Conservation (phyloP, 2,797 vertebrate species). For the Masticophis lateralis region DNA sequence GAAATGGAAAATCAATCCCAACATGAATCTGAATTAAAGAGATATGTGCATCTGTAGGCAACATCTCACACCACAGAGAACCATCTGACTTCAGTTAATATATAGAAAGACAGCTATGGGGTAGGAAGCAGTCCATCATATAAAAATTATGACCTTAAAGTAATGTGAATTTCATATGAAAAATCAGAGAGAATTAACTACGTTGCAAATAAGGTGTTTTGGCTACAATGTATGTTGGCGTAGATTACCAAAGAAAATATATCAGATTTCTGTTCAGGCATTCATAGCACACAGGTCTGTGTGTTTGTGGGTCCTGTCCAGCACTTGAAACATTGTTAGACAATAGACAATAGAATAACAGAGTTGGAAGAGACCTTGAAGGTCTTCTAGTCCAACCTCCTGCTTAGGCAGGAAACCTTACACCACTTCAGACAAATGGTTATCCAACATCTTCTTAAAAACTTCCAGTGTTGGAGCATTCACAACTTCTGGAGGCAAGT, state of each 20-base stretch:
- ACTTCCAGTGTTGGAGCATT: no score
- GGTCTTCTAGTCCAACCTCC: no score
- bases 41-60: not conserved
- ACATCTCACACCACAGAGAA: conserved; percentile 6
- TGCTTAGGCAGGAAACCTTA: no score
- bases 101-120: not conserved
- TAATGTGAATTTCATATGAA: conserved; percentile 20
- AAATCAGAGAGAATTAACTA: conserved; percentile 31
- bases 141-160: conserved; percentile 37
- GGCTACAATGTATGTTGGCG: not conserved
- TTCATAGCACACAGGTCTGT: not conserved
- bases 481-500: no score
- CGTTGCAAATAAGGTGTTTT: conserved; percentile 30
- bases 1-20: conserved; percentile 47
- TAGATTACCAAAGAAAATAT: not conserved
- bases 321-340: not conserved
- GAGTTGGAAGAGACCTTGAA: no score
- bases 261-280: not conserved
- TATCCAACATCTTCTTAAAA: no score
- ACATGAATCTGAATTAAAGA: not conserved
- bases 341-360: no score
- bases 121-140: not conserved
- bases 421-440: no score
- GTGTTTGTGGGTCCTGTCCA: not conserved
- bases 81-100: conserved; percentile 2